Percentiles rank a stretch among this genome's conserved stretches.
phyloP scores from a whole-genome alignment of 2,113 vertebrate genomes.

The Physeter macrocephalus region DNA sequence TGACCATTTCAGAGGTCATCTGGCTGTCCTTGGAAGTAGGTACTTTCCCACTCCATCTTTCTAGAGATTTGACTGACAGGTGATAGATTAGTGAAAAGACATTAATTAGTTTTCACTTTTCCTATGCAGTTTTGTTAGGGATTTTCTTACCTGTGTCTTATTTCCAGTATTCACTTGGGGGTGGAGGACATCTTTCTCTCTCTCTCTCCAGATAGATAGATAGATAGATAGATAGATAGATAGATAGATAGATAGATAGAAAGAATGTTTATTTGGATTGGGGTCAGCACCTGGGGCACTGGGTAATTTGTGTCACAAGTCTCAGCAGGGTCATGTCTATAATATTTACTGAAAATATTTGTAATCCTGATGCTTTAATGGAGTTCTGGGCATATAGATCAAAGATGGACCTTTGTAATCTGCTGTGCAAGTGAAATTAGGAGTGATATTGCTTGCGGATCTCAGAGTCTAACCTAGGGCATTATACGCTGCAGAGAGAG shows the following conservation, averaged over 20 bases:
- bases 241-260: not conserved
- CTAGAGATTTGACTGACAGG: not conserved
- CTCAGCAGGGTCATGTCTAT: not conserved
- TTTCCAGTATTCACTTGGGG: not conserved
- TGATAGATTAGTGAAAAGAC: not conserved
- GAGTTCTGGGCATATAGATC: not conserved
- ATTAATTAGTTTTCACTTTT: not conserved
- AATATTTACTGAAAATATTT: not conserved
- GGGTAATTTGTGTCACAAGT: not conserved
- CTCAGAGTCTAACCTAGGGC: not conserved
- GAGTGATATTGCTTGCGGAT: not conserved
- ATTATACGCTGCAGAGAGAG: not conserved
- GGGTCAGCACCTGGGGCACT: not conserved
- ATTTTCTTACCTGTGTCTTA: not conserved
- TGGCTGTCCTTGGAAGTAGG: not conserved
- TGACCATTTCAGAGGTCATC: not conserved
- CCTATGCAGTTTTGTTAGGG: not conserved
- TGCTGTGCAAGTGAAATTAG: not conserved
- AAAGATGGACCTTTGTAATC: not conserved
- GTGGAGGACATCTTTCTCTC: not conserved
- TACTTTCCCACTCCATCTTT: not conserved
- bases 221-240: not conserved
- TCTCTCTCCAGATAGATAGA: not conserved
- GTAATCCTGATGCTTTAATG: not conserved
- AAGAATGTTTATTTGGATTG: not conserved